Conservation (phyloP, 1,140 invertebrate genomes). For the Brachionus koreanus region DNA sequence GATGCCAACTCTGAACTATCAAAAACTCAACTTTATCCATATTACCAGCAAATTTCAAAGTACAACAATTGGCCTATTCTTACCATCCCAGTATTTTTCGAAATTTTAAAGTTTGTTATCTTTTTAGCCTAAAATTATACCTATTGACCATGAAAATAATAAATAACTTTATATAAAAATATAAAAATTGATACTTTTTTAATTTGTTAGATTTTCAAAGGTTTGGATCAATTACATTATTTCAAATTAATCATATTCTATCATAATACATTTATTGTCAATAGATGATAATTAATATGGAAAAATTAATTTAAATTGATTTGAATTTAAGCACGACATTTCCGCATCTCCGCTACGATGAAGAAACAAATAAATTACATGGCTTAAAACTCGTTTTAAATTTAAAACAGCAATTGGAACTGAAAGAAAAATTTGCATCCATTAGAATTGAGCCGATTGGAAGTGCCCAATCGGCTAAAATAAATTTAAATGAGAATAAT, state of each 20-base stretch:
- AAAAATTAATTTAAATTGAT: not conserved
- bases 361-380: conserved; percentile 39
- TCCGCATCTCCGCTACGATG: conserved; percentile 10
- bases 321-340: not conserved
- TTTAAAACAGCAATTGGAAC: conserved; percentile 31
- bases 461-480: not conserved
- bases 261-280: no score
- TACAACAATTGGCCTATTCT: conserved; percentile 32
- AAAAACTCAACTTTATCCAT: conserved; percentile 40
- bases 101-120: conserved; percentile 27
- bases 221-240: no score
- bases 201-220: no score
- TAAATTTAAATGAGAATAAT: not conserved
- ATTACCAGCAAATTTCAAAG: conserved; percentile 43
- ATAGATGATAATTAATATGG: not conserved
- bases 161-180: no score
- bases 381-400: conserved; percentile 23
- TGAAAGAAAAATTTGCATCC: conserved; percentile 15
- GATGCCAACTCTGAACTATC: conserved; percentile 37
- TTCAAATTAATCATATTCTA: not conserved
- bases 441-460: not conserved
- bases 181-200: no score
- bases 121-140: no score
- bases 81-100: conserved; percentile 33
- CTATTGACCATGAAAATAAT: no score